Conservation (phyloP, 1,140 invertebrate genomes). For the Cherax quadricarinatus region DNA sequence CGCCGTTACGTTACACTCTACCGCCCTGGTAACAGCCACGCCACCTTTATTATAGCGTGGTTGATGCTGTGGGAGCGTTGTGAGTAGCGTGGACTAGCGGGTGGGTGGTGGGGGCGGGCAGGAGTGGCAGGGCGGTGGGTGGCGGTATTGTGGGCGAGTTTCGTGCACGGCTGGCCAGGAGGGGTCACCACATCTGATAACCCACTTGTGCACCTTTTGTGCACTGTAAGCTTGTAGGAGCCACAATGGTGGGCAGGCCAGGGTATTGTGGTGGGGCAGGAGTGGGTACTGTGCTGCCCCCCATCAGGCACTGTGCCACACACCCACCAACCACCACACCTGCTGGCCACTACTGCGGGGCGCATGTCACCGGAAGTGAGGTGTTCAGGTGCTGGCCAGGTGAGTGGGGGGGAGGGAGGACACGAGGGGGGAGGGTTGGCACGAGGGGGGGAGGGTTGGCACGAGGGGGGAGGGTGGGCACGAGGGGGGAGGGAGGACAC, state of each 20-base stretch:
- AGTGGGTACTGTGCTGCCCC: too few relatives aligned
- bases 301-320: background rate
- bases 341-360: background rate
- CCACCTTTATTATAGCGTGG: constrained; percentile 24
- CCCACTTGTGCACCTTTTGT: constrained; percentile 22
- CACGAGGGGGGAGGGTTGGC: too few relatives aligned
- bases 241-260: background rate
- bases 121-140: background rate
- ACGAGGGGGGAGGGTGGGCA: background rate
- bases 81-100: background rate
- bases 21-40: background rate
- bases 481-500: background rate
- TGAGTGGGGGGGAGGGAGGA: background rate
- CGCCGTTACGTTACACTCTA: background rate
- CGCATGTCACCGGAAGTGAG: constrained; percentile 40
- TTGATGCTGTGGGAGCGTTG: background rate
- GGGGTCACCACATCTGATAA: constrained; percentile 20
- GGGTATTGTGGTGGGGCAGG: too few relatives aligned
- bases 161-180: constrained; percentile 34
- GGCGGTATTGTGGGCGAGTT: background rate
- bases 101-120: background rate
- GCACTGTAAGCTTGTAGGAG: background rate
- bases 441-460: background rate
- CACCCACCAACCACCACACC: background rate
- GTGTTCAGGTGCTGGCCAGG: background rate